phyloP scores from a whole-genome alignment of 2,113 vertebrate genomes.

The Prionailurus viverrinus region DNA sequence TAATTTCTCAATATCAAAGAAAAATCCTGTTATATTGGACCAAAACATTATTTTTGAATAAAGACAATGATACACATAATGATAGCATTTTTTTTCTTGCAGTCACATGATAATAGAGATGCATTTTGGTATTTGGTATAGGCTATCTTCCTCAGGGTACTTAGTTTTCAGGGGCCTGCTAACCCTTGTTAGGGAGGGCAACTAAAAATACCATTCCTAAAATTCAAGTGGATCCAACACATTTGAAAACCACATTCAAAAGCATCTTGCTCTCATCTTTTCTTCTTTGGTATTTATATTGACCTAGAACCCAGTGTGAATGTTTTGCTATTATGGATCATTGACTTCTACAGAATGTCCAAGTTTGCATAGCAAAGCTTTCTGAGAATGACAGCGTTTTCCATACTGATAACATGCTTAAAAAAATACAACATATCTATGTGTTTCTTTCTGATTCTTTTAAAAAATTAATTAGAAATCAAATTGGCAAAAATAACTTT shows the following conservation, averaged over 20 bases:
- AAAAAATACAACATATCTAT: neutral
- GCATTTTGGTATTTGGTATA: neutral
- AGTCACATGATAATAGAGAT: neutral
- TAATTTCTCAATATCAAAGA: neutral
- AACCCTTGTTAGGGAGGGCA: neutral
- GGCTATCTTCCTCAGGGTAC: neutral
- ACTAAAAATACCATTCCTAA: neutral
- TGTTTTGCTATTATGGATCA: neutral
- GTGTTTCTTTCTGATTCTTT: neutral
- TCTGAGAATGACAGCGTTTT: neutral
- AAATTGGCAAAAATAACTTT: neutral
- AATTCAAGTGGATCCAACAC: neutral
- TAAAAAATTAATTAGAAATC: constrained; percentile 3
- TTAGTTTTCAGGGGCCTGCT: neutral
- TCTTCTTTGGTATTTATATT: constrained; percentile 12
- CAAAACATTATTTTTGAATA: neutral
- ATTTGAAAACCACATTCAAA: neutral
- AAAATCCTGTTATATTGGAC: neutral
- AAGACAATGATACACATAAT: neutral
- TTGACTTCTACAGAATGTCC: neutral
- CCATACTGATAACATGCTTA: neutral
- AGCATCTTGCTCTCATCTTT: neutral
- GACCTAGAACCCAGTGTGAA: neutral
- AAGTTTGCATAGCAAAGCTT: neutral
- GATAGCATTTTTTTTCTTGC: neutral